These are phyloP conservation scores for Pteromalus puparum DNA, from an alignment of 1,140 invertebrate species.

Conservation along the genomic window DNA sequence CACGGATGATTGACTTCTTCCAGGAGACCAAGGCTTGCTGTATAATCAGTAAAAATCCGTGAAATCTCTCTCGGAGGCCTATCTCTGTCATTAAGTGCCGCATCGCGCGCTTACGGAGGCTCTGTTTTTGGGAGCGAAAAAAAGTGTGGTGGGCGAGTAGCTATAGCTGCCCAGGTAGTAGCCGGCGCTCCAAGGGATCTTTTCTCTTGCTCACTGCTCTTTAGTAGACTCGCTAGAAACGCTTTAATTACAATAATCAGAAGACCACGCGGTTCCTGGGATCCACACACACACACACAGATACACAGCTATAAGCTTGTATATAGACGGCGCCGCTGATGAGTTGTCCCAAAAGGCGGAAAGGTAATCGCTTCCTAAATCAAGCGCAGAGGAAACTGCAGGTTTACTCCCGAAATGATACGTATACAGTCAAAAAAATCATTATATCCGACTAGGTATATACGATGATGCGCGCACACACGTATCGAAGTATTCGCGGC, in stretches of 20 bases:
- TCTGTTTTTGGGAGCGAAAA: background rate
- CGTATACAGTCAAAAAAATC: slow-evolving; percentile 36
- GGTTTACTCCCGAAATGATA: slow-evolving; percentile 43
- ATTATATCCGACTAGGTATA: slow-evolving; percentile 42
- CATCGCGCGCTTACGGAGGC: background rate
- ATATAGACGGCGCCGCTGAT: background rate
- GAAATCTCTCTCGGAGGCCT: background rate
- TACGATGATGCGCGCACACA: background rate
- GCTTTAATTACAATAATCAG: slow-evolving; percentile 51
- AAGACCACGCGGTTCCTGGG: slow-evolving; percentile 17
- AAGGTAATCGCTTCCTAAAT: slow-evolving; percentile 53
- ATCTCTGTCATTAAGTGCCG: slow-evolving; percentile 37
- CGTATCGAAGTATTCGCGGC: background rate
- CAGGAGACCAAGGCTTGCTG: background rate
- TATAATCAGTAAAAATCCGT: slow-evolving; percentile 2
- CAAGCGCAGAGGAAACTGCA: slow-evolving; percentile 33
- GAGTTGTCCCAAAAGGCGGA: slow-evolving; percentile 26
- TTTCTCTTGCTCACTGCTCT: slow-evolving; percentile 22
- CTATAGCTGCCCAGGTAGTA: slow-evolving; percentile 33
- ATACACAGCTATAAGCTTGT: background rate
- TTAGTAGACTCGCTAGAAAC: slow-evolving; percentile 46
- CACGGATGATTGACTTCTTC: slow-evolving; percentile 6
- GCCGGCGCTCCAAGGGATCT: slow-evolving; percentile 1
- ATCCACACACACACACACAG: background rate
- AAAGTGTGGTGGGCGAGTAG: slow-evolving; percentile 3